Conservation (phyloP, 1,140 invertebrate genomes). For the Scaptodrosophila lebanonensis region DNA sequence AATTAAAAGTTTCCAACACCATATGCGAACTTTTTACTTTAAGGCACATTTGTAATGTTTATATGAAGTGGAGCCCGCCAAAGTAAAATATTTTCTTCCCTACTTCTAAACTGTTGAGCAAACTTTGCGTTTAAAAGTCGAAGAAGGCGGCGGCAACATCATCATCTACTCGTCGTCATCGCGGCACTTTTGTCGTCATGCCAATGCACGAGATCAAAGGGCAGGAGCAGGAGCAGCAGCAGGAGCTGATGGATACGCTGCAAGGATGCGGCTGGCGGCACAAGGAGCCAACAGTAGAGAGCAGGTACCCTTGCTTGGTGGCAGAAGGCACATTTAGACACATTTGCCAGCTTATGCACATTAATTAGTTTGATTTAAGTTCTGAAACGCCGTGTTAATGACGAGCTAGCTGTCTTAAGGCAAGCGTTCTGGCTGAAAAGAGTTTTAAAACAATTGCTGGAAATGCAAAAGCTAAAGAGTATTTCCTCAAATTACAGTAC, state of each 20-base stretch:
- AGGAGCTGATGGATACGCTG: constrained; percentile 2
- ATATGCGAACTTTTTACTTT: too few species aligned
- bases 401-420: constrained; percentile 28
- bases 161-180: too few species aligned
- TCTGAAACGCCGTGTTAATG: constrained; percentile 44
- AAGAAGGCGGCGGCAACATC: too few species aligned
- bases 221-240: too few species aligned
- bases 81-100: not conserved
- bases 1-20: too few species aligned
- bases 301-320: not conserved
- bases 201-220: too few species aligned
- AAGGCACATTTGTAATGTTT: not conserved
- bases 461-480: too few species aligned
- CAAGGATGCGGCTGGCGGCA: not conserved
- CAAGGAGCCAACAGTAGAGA: not conserved
- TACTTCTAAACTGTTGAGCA: constrained; percentile 9
- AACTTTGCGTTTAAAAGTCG: constrained; percentile 37
- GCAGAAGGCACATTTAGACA: constrained; percentile 41
- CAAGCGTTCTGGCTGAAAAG: too few species aligned
- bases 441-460: too few species aligned
- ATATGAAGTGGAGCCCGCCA: not conserved
- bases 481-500: too few species aligned
- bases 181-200: too few species aligned
- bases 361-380: constrained; percentile 73
- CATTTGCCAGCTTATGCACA: constrained; percentile 33